Conservation (phyloP, 2,797 vertebrate species). For the Nannoperca obscura region DNA sequence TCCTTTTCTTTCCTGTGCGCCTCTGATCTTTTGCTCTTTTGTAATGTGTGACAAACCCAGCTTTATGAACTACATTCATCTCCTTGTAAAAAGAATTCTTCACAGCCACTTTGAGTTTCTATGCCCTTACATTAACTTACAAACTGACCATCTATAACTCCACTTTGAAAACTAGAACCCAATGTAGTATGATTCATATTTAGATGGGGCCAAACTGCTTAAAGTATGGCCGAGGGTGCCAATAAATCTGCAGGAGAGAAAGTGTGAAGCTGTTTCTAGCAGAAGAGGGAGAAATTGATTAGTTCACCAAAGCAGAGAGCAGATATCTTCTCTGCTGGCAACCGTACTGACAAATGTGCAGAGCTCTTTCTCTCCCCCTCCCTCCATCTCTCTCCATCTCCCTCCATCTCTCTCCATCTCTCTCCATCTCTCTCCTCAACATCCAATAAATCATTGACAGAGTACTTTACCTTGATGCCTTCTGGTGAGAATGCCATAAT, state of each 20-base stretch:
- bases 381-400: no score
- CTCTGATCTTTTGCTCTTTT: neutral
- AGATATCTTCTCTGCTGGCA: conserved; percentile 72
- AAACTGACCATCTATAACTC: neutral
- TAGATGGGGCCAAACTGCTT: conserved; percentile 15
- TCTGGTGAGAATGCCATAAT: conserved; percentile 23
- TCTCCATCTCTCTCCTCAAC: conserved; percentile 36
- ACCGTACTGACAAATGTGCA: conserved; percentile 57
- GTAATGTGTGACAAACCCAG: neutral
- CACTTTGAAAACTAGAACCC: conserved; percentile 12
- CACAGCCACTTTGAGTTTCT: neutral
- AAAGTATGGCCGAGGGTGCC: conserved; percentile 31
- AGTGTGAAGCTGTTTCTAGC: conserved; percentile 60
- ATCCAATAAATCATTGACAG: conserved; percentile 59
- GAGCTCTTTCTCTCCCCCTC: conserved; percentile 34
- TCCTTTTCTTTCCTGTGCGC: neutral
- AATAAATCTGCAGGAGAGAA: conserved; percentile 63
- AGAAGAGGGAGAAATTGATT: conserved; percentile 73
- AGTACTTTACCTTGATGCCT: conserved; percentile 50
- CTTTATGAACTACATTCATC: neutral
- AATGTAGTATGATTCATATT: conserved; percentile 32
- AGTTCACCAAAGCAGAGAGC: conserved; percentile 57
- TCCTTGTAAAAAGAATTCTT: conserved; percentile 9
- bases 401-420: conserved; percentile 31
- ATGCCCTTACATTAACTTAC: neutral